Evolutionary conservation across 2,797 vertebrate species (phyloP), one percentile per base, ranked within the genome.

Genomic region (Sebastes glaucus): DNA sequence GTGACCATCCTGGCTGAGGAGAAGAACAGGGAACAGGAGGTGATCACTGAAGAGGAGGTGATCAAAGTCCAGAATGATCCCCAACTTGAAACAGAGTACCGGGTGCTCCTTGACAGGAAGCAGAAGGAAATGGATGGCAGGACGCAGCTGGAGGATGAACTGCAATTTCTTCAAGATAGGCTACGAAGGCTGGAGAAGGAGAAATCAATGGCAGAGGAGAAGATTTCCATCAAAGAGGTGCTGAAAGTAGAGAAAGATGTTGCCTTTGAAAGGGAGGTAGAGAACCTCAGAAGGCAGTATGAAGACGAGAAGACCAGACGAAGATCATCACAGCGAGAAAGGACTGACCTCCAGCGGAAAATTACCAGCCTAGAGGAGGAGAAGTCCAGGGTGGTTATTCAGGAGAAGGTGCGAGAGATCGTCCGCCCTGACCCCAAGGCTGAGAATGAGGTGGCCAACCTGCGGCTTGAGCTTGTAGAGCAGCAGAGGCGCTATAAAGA

Each of bases 341-440:
- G 94, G 89, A 91, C 93, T 0, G 98, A 99, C 80, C 91, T 99
- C 56, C 95, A 96, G 49, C 96, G 97, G 49, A 98, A 97, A 88
- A 98, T 99, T 61, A 69, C 92, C 76, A 95, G 96, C 57, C 87
- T 99, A 5, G 98, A 99, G 71, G 97, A 97, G 53, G 97, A 99
- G 70, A 99, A 98, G 0, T 95, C 97, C 20, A 98, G 96, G 85
- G 96, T 99, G 63, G 92, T 98, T 4, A 83, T 99, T 74, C 98
- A 99, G 88, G 98, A 99, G 92, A 99, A 99, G 56, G 93, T 99
- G 67, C 95, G 97, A 0, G 99, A 99, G 93, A 99, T 99, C 1
- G 96, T 99, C 67, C 96, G 98, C 14, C 98, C 99, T 0, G 99
- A 99, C 67, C 99, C 99, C 20, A 97, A 97, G 87, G 97, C 97